These are phyloP conservation scores for Lepus timidus DNA, from an alignment of 2,113 vertebrate species.

Conservation along the genomic window DNA sequence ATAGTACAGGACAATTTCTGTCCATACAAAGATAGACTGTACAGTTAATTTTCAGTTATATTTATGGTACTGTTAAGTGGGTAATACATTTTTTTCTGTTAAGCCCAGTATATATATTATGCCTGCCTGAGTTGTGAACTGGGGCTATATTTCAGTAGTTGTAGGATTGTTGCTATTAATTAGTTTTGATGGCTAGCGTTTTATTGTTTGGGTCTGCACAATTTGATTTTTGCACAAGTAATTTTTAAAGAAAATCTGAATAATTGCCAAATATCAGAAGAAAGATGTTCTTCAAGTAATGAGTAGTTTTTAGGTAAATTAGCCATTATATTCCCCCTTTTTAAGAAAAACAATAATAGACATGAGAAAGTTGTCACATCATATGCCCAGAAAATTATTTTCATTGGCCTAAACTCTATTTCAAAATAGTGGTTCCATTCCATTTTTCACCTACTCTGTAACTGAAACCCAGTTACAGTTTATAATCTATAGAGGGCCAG, in stretches of 20 bases:
- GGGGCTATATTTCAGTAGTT: slow-evolving; percentile 87
- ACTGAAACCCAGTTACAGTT: slow-evolving; percentile 87
- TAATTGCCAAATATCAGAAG: slow-evolving; percentile 88
- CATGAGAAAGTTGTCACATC: slow-evolving; percentile 80
- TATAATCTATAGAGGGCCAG: slow-evolving; percentile 87
- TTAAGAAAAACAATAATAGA: slow-evolving; percentile 68
- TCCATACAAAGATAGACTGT: slow-evolving; percentile 86
- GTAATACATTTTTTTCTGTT: slow-evolving; percentile 80
- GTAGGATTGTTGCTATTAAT: slow-evolving; percentile 88
- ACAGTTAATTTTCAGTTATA: slow-evolving; percentile 88
- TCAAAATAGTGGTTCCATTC: slow-evolving; percentile 87
- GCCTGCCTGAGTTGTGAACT: slow-evolving; percentile 88
- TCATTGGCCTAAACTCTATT: slow-evolving; percentile 89
- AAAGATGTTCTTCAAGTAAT: slow-evolving; percentile 84
- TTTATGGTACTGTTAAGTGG: slow-evolving; percentile 91
- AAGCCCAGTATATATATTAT: slow-evolving; percentile 88
- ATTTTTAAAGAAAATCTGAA: slow-evolving; percentile 83
- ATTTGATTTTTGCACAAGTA: slow-evolving; percentile 87
- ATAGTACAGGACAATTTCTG: slow-evolving; percentile 84
- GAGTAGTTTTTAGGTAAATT: slow-evolving; percentile 81
- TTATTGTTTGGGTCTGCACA: slow-evolving; percentile 88
- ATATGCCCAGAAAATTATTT: slow-evolving; percentile 88
- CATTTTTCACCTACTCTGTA: slow-evolving; percentile 86
- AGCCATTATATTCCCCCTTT: slow-evolving; percentile 87
- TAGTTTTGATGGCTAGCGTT: slow-evolving; percentile 88